These are phyloP conservation scores for Epinotia nisella DNA, from an alignment of 2,888 invertebrate genomes.

Conservation along the genomic window DNA sequence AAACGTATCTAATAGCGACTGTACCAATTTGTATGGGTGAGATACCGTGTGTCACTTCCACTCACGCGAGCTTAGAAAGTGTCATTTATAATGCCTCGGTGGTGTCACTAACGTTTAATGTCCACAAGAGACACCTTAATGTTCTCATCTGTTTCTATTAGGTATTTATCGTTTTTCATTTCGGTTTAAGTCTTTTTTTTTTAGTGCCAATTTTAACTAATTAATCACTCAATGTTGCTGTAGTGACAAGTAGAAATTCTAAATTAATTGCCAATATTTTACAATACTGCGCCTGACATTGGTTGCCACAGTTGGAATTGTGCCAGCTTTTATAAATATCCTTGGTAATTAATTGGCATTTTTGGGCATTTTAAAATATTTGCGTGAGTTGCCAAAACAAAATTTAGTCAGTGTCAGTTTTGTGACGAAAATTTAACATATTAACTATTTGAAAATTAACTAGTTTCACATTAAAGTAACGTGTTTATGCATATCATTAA, in stretches of 20 bases:
- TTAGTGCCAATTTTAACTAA: not conserved
- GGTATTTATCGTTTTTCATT: constrained; percentile 24
- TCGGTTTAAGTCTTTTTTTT: not conserved
- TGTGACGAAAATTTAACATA: no score
- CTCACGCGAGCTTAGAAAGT: constrained; percentile 36
- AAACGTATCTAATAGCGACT: not conserved
- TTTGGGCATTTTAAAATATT: no score
- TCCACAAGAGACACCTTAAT: constrained; percentile 13
- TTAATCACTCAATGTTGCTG: not conserved
- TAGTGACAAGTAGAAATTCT: not conserved
- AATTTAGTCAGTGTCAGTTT: no score
- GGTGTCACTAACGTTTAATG: constrained; percentile 8
- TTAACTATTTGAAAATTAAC: no score
- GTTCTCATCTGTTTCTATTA: constrained; percentile 1
- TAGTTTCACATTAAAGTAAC: no score
- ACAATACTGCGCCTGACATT: not conserved
- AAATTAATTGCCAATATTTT: not conserved
- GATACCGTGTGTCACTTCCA: constrained; percentile 27
- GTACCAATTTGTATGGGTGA: constrained; percentile 14
- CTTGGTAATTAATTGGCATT: no score
- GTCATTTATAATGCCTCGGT: constrained; percentile 26
- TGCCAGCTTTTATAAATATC: not conserved
- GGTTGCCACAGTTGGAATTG: not conserved
- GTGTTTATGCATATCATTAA: no score
- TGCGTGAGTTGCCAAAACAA: no score